These are phyloP conservation scores for Boulengeromyrus knoepffleri DNA, from an alignment of 2,113 vertebrate species.

Conservation along the genomic window DNA sequence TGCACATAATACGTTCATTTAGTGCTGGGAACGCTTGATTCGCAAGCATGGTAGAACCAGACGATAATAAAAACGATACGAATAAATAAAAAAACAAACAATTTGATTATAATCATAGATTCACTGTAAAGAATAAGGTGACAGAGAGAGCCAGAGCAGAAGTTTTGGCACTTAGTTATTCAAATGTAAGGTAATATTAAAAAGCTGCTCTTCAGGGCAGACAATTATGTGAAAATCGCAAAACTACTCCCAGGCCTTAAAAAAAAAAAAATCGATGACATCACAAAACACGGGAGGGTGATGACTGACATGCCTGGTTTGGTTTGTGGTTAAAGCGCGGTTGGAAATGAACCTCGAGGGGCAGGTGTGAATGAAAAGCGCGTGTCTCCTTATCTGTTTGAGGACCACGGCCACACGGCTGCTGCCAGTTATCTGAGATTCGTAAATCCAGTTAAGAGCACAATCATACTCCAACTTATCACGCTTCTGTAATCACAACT, in stretches of 20 bases:
- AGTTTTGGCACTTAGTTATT: neutral
- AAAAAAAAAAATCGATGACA: neutral
- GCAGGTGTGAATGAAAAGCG: neutral
- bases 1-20: neutral
- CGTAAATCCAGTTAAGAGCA: neutral
- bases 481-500: slow-evolving; percentile 30
- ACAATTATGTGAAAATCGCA: neutral
- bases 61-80: neutral
- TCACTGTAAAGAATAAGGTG: neutral
- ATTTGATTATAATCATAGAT: neutral
- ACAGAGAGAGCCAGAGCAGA: neutral
- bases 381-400: neutral
- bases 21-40: neutral
- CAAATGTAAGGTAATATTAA: neutral
- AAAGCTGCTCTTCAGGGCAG: neutral
- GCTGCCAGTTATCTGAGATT: neutral
- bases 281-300: neutral
- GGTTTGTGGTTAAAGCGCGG: neutral
- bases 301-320: neutral
- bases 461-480: neutral
- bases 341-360: neutral
- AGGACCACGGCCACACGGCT: neutral
- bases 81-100: neutral
- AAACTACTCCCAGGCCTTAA: neutral
- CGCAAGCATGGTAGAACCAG: neutral